phyloP scores from a whole-genome alignment of 2,797 vertebrate species.

The Mastacembelus armatus region DNA sequence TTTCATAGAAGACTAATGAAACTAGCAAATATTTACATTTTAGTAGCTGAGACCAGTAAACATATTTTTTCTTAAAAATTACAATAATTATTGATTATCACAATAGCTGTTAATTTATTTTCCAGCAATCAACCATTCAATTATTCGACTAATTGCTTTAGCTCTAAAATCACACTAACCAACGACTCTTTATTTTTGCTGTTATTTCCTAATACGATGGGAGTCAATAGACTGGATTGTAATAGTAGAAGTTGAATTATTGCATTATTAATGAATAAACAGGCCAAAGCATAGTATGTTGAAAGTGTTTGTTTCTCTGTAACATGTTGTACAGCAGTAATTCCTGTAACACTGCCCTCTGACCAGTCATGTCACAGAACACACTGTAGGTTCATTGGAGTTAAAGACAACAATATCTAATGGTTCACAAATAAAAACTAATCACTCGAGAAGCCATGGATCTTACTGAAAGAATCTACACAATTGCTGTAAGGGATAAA shows the following conservation, averaged over 20 bases:
- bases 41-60: background rate
- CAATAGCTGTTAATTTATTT: background rate
- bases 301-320: background rate
- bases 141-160: background rate
- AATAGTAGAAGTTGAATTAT: constrained; percentile 4
- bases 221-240: constrained; percentile 8
- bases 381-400: background rate
- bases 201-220: background rate
- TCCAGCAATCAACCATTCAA: background rate
- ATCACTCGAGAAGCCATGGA: too few species aligned
- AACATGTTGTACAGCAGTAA: background rate
- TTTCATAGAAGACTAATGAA: background rate
- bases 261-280: constrained; percentile 37
- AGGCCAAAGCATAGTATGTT: background rate
- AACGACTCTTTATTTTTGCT: background rate
- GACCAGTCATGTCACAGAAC: background rate
- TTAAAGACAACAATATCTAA: too few species aligned
- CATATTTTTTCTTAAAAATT: background rate
- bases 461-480: too few species aligned
- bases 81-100: too few species aligned
- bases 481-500: too few species aligned
- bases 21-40: background rate
- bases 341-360: too few species aligned
- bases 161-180: background rate
- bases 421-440: too few species aligned